Evolutionary conservation across 1,140 invertebrate species (phyloP), one percentile per base, ranked within the genome.

Genomic region (Eriocheir sinensis): DNA sequence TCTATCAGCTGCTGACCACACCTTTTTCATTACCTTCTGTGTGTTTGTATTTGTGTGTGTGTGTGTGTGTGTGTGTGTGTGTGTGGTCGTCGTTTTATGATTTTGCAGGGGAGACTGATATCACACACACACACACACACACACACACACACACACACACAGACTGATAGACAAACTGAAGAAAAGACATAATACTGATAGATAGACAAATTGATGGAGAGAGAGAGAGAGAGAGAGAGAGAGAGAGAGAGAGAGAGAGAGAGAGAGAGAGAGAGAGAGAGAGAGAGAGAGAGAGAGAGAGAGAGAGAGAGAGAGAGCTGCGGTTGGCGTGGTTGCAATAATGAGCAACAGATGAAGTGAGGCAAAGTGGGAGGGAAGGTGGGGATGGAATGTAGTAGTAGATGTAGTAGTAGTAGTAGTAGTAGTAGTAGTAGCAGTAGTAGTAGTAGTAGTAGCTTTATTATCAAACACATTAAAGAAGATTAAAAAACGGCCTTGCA

Each of bases 11-110:
- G n/a, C 15, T 48, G 44, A 48, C 44, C 44, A 48, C 44, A 48
- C 44, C 44, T 48, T 48, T 48, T 6, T 6, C 44, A 15, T 48
- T 4, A 6, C 4, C 15, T 4, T 48, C 4, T 48, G 44, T 48
- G 44, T 48, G 44, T 48, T 4, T 48, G 44, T 48, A 15, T 48
- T 4, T 48, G 44, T 48, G 44, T 48, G 44, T 89, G 38, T 89
- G 38, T 89, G 38, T 30, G 38, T 89, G 15, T 40, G 15, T 89
- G 38, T 89, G 38, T 89, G 38, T 89, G 38, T 89, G n/a, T 89
- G n/a, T 44, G n/a, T n/a, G n/a, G 3, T 34, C 27, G 80, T n/a
- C 3, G 4, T 4, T 30, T 3, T 81, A 8, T 30, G 3, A 81
- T 34, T 8, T n/a, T n/a, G n/a, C n/a, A n/a, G n/a, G n/a, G n/a